A percentile compares a stretch with the other conserved stretches of the same genome.
These are phyloP conservation scores for Dipodomys spectabilis DNA, from an alignment of 2,113 vertebrate species.

Conservation along the genomic window DNA sequence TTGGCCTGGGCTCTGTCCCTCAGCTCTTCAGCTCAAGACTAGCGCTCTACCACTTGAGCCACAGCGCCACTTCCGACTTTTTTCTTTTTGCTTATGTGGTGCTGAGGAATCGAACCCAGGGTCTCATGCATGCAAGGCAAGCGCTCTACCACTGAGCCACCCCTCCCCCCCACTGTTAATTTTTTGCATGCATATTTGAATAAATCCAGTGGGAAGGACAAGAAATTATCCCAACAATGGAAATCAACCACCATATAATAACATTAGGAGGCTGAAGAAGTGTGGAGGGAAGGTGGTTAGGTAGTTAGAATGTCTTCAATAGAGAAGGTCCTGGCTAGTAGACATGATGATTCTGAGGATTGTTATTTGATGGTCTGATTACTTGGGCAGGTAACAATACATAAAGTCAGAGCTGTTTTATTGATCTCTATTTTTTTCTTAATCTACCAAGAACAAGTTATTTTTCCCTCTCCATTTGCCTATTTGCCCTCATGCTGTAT, in stretches of 20 bases:
- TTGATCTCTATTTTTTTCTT: neutral
- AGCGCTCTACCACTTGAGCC: too few species aligned
- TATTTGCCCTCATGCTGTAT: constrained; percentile 24
- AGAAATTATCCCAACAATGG: constrained; percentile 24
- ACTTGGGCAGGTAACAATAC: neutral
- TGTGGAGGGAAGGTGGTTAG: neutral
- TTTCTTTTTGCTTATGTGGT: too few species aligned
- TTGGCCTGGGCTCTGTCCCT: too few species aligned
- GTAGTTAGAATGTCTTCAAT: neutral
- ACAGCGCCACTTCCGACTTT: too few species aligned
- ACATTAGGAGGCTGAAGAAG: neutral
- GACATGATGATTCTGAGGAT: neutral
- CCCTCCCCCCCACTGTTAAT: too few species aligned
- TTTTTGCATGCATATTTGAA: neutral
- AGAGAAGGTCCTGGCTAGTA: neutral
- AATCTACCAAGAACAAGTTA: neutral
- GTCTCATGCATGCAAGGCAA: too few species aligned
- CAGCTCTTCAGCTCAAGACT: too few species aligned
- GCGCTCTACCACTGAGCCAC: too few species aligned
- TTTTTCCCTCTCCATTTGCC: neutral
- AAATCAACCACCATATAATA: neutral
- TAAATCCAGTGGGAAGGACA: neutral
- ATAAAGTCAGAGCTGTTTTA: constrained; percentile 11
- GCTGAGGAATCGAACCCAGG: too few species aligned
- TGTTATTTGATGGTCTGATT: neutral